Evolutionary conservation across 1,140 invertebrate species (phyloP).

Genomic region (Zaprionus lachaisei): DNA sequence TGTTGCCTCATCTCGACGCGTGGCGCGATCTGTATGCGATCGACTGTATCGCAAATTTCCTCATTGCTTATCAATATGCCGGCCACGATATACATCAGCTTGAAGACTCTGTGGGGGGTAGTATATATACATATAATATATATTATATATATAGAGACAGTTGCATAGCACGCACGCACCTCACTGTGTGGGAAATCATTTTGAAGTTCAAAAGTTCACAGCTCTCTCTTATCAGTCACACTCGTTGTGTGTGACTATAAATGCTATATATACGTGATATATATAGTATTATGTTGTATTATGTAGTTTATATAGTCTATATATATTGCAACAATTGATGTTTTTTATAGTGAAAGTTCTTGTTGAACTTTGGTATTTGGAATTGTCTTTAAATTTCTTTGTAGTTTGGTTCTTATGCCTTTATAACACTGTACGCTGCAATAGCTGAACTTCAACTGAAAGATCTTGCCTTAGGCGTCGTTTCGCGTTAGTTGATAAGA

Average conservation of each 20-base stretch:
- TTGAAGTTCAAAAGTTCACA: conserved; percentile 46
- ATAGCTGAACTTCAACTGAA: conserved; percentile 56
- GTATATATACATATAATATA: background rate
- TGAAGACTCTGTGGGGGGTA: conserved; percentile 64
- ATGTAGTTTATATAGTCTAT: background rate
- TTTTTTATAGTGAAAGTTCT: conserved; percentile 7
- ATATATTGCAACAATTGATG: conserved; percentile 19
- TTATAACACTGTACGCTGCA: conserved; percentile 33
- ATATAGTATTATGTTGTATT: background rate
- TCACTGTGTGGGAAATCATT: conserved; percentile 82
- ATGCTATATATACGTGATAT: background rate
- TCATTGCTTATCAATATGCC: conserved; percentile 81
- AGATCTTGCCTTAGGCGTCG: background rate
- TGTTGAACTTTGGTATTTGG: background rate
- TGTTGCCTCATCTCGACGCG: conserved; percentile 71
- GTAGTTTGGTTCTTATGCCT: background rate
- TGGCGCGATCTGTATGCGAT: conserved; percentile 81
- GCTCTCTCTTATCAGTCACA: conserved; percentile 35
- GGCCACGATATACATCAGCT: conserved; percentile 81
- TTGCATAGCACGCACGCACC: conserved; percentile 49
- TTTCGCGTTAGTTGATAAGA: conserved; percentile 48
- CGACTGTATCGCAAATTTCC: conserved; percentile 79
- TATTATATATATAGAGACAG: background rate
- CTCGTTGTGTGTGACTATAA: conserved; percentile 8
- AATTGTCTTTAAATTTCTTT: background rate